Conservation (phyloP, 2,888 invertebrate genomes). For the Drosophila nr. perissopoda region DNA sequence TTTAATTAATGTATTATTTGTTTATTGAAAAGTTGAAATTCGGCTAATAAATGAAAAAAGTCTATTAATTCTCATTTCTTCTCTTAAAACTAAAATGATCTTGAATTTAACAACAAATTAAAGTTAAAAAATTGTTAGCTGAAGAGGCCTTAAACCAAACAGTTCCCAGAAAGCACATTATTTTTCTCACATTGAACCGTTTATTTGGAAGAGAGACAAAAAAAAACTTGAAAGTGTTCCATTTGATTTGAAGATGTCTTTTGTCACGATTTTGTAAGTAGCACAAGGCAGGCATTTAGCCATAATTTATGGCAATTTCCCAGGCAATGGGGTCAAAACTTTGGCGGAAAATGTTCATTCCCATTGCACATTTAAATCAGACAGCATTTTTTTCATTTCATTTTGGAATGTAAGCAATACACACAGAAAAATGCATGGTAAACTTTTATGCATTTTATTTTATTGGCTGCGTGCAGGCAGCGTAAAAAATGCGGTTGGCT, state of each 20-base stretch:
- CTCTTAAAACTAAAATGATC: background rate
- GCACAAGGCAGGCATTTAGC: conserved; percentile 16
- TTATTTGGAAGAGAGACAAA: background rate
- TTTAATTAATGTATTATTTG: too few species aligned
- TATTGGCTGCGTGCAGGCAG: conserved; percentile 18
- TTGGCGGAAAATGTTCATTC: conserved; percentile 8
- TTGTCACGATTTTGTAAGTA: conserved; percentile 52
- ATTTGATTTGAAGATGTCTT: conserved; percentile 47
- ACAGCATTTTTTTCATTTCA: background rate
- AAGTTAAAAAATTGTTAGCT: background rate
- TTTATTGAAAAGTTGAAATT: too few species aligned
- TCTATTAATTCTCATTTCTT: background rate
- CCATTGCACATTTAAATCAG: conserved; percentile 12
- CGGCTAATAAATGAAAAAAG: too few species aligned
- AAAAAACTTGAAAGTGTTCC: conserved; percentile 4
- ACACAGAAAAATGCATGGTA: conserved; percentile 22
- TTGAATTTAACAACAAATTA: background rate
- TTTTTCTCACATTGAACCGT: conserved; percentile 1
- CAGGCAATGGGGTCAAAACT: conserved; percentile 33
- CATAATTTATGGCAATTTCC: conserved; percentile 51
- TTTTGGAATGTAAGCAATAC: conserved; percentile 1
- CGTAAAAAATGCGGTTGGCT: conserved; percentile 60
- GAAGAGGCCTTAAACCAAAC: background rate
- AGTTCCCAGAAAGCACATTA: background rate
- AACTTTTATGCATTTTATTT: conserved; percentile 49